These are phyloP conservation scores for Sycobia sp. DNA, from an alignment of 1,140 invertebrate genomes.

Conservation along the genomic window DNA sequence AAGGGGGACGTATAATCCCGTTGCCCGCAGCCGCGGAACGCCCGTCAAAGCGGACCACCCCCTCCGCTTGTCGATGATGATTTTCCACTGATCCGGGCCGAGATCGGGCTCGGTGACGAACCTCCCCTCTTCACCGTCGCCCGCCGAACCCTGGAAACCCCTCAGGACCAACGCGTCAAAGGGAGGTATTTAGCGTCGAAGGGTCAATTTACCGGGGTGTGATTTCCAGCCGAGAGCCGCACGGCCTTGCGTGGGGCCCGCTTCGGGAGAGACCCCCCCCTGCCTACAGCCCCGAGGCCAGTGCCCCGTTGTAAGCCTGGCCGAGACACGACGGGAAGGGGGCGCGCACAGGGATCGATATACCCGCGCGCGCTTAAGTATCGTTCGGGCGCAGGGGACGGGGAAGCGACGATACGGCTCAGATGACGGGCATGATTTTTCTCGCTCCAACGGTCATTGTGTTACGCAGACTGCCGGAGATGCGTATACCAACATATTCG, in stretches of 20 bases:
- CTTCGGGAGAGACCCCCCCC: slow-evolving; percentile 26
- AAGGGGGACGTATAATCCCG: no score
- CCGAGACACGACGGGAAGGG: no score
- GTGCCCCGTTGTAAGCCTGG: no score
- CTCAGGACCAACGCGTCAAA: slow-evolving; percentile 49
- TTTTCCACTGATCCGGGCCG: slow-evolving; percentile 6
- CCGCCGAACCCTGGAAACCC: slow-evolving; percentile 35
- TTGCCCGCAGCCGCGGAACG: not conserved
- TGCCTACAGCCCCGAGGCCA: no score
- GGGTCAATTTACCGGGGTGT: slow-evolving; percentile 59
- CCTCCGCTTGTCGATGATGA: slow-evolving; percentile 7
- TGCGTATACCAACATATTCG: not conserved
- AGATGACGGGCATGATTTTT: slow-evolving; percentile 47
- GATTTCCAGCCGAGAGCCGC: slow-evolving; percentile 48
- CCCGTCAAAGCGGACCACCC: not conserved
- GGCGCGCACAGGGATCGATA: slow-evolving; percentile 28
- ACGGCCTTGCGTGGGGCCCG: slow-evolving; percentile 38
- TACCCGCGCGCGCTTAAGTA: not conserved
- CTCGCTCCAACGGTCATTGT: slow-evolving; percentile 43
- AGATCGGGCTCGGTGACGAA: not conserved
- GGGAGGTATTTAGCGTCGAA: slow-evolving; percentile 57
- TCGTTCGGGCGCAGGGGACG: not conserved
- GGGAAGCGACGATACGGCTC: slow-evolving; percentile 27
- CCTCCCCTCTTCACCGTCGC: slow-evolving; percentile 13
- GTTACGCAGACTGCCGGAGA: slow-evolving; percentile 27